These are phyloP conservation scores for Phyllotis vaccarum DNA, from an alignment of 2,797 vertebrate genomes.

Conservation along the genomic window DNA sequence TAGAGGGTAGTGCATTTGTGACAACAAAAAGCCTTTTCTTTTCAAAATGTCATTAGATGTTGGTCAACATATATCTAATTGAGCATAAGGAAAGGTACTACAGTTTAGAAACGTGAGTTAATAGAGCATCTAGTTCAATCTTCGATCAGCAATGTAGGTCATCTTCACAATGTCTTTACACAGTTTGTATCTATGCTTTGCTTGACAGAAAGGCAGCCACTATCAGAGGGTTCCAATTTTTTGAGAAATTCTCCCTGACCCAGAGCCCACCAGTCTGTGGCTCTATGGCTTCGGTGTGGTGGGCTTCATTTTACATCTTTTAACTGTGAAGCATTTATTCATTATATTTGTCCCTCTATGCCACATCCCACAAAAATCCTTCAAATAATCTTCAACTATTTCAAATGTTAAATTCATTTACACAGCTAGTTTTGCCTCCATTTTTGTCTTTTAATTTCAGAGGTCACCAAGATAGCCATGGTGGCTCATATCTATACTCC, in stretches of 20 bases:
- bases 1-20: neutral
- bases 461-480: neutral
- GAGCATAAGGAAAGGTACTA: neutral
- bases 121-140: neutral
- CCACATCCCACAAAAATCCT: constrained; percentile 1
- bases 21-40: constrained; percentile 1
- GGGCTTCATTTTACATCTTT: neutral
- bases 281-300: neutral
- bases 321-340: neutral
- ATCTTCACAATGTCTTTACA: constrained; percentile 36
- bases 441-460: constrained; percentile 68
- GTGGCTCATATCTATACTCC: neutral
- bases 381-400: constrained; percentile 37
- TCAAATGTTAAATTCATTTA: constrained; percentile 51
- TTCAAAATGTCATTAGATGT: neutral
- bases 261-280: neutral
- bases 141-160: neutral
- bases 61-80: constrained; percentile 49
- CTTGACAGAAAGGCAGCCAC: neutral
- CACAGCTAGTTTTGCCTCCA: constrained; percentile 21
- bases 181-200: neutral
- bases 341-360: neutral
- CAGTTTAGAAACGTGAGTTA: constrained; percentile 28
- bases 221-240: neutral
- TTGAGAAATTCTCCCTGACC: constrained; percentile 9